A percentile compares a stretch with the other conserved stretches of the same genome.
These are phyloP conservation scores for Agrotis ipsilon DNA, from an alignment of 2,888 invertebrate genomes.

Conservation along the genomic window DNA sequence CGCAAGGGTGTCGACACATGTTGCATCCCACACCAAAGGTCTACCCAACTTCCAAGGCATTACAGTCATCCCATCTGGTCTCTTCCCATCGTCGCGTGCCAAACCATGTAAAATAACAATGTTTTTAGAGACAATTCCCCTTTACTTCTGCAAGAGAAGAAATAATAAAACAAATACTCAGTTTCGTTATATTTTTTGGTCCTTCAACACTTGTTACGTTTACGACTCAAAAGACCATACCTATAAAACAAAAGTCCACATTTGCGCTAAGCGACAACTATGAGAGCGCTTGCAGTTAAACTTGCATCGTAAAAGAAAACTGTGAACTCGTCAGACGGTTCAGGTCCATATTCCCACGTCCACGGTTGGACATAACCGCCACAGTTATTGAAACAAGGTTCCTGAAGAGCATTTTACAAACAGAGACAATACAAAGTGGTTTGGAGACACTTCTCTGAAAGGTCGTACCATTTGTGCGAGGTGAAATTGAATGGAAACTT, in stretches of 20 bases:
- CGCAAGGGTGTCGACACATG: too few species aligned
- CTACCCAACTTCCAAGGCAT: too few species aligned
- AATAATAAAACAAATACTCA: too few species aligned
- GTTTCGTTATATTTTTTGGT: too few species aligned
- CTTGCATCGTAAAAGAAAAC: conserved; percentile 43
- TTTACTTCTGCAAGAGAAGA: too few species aligned
- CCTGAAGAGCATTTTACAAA: conserved; percentile 66
- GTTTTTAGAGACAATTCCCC: too few species aligned
- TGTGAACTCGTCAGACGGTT: conserved; percentile 31
- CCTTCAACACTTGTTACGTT: background rate
- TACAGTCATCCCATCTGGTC: too few species aligned
- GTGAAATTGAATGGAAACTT: background rate
- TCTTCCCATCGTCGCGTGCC: too few species aligned
- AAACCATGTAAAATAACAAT: too few species aligned
- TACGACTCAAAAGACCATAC: background rate
- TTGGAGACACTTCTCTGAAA: conserved; percentile 47
- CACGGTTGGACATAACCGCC: conserved; percentile 51
- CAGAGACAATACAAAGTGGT: conserved; percentile 70
- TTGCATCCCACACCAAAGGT: too few species aligned
- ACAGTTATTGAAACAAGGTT: conserved; percentile 67
- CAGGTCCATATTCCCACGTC: conserved; percentile 52
- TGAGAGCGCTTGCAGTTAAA: conserved; percentile 11
- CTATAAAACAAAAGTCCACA: background rate
- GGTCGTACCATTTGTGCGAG: conserved; percentile 56
- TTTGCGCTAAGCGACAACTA: background rate